These are phyloP conservation scores for Pandemis corylana DNA, from an alignment of 2,888 invertebrate species.

Conservation along the genomic window DNA sequence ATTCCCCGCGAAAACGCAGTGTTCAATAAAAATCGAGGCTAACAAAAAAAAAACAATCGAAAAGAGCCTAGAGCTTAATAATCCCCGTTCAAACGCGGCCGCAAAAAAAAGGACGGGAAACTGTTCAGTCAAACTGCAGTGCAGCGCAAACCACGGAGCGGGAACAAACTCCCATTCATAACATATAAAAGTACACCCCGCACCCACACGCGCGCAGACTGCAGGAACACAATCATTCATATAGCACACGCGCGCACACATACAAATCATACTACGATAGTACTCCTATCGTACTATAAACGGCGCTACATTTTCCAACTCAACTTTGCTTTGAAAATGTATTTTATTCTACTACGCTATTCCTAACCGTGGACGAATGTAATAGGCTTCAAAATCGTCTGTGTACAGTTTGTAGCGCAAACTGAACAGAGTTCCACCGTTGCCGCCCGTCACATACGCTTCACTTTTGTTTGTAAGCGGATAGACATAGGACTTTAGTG, in stretches of 20 bases:
- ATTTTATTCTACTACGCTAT: conserved; percentile 46
- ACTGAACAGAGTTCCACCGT: conserved; percentile 51
- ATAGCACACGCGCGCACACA: conserved; percentile 58
- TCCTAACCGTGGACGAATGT: conserved; percentile 48
- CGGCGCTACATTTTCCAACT: conserved; percentile 77
- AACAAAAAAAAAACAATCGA: conserved; percentile 16
- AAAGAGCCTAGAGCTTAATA: conserved; percentile 37
- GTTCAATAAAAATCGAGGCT: conserved; percentile 1
- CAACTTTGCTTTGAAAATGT: conserved; percentile 59
- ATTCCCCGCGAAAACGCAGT: background rate
- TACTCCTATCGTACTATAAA: conserved; percentile 80
- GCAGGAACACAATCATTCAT: conserved; percentile 55
- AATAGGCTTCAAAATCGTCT: conserved; percentile 47
- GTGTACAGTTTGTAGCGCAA: conserved; percentile 27
- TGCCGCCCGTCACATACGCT: conserved; percentile 49
- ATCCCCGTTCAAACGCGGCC: conserved; percentile 30
- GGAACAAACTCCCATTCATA: conserved; percentile 70
- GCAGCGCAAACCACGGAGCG: conserved; percentile 56
- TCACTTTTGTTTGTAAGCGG: conserved; percentile 45
- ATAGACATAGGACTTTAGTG: conserved; percentile 53
- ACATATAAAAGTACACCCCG: conserved; percentile 59
- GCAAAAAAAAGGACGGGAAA: conserved; percentile 24
- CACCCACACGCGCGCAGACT: conserved; percentile 49
- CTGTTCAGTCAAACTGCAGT: conserved; percentile 24
- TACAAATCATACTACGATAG: conserved; percentile 69